Conservation (phyloP, 2,113 vertebrate species). For the Cercopithecus mona region DNA sequence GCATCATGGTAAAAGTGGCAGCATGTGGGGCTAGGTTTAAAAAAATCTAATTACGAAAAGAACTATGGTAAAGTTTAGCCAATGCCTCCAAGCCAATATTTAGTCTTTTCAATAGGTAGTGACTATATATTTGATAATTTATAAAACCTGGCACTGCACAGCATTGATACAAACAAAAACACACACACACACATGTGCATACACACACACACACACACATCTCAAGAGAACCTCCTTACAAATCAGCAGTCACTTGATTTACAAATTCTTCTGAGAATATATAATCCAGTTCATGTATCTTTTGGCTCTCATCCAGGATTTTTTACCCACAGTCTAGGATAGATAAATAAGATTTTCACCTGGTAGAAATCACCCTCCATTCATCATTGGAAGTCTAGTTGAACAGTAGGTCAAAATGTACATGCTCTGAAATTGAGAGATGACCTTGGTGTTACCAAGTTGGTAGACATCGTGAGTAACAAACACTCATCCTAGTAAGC, state of each 20-base stretch:
- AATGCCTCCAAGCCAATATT: constrained; percentile 63
- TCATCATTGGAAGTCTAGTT: constrained; percentile 24
- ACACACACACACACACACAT: neutral
- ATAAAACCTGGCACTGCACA: constrained; percentile 33
- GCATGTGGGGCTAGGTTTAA: constrained; percentile 56
- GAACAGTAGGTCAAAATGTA: constrained; percentile 51
- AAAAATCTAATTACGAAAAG: constrained; percentile 70
- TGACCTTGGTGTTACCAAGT: neutral
- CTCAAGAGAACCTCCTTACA: neutral
- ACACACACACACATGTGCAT: neutral
- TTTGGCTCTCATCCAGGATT: constrained; percentile 56
- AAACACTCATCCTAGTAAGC: neutral
- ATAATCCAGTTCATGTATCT: constrained; percentile 63
- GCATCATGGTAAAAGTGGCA: constrained; percentile 53
- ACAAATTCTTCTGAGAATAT: constrained; percentile 63
- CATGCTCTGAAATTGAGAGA: constrained; percentile 30
- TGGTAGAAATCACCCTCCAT: constrained; percentile 54
- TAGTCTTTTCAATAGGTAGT: constrained; percentile 56
- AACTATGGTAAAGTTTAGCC: constrained; percentile 66
- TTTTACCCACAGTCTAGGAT: constrained; percentile 45
- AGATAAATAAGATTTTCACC: constrained; percentile 70
- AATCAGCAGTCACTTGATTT: constrained; percentile 50
- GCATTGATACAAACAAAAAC: constrained; percentile 21
- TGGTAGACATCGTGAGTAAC: neutral
- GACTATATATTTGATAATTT: constrained; percentile 57